Evolutionary conservation across 2,888 invertebrate genomes (phyloP).

Genomic region (Drosophila cracens): DNA sequence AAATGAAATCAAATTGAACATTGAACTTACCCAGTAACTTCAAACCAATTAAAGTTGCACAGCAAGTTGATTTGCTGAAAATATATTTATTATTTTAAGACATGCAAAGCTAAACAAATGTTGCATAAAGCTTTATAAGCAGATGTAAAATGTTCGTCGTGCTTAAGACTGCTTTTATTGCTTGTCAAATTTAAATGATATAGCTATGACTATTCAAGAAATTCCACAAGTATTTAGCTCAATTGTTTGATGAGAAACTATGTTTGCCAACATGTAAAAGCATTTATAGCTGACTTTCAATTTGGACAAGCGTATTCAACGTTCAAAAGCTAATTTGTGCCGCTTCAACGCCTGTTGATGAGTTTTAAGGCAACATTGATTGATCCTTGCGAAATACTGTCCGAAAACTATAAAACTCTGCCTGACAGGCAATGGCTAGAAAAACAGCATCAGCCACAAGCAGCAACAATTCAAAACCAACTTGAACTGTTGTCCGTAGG

Average conservation of each 20-base stretch:
- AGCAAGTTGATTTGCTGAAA: not conserved
- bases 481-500: constrained; percentile 34
- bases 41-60: not conserved
- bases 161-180: too few species aligned
- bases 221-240: not conserved
- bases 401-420: constrained; percentile 49
- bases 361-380: constrained; percentile 46
- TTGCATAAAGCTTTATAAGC: too few species aligned
- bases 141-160: too few species aligned
- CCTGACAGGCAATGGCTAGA: constrained; percentile 22
- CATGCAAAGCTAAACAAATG: not conserved
- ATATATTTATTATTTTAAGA: not conserved
- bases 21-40: not conserved
- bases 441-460: constrained; percentile 7
- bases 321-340: constrained; percentile 40
- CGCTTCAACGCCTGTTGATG: constrained; percentile 15
- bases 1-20: not conserved
- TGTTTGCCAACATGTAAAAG: constrained; percentile 13
- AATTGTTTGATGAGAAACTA: constrained; percentile 3
- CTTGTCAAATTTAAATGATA: not conserved
- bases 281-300: not conserved
- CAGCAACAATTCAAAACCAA: constrained; percentile 5
- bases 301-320: constrained; percentile 19
- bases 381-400: constrained; percentile 55
- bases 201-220: not conserved